Evolutionary conservation across 2,113 vertebrate genomes (phyloP).

Genomic region (Rhombomys opimus): DNA sequence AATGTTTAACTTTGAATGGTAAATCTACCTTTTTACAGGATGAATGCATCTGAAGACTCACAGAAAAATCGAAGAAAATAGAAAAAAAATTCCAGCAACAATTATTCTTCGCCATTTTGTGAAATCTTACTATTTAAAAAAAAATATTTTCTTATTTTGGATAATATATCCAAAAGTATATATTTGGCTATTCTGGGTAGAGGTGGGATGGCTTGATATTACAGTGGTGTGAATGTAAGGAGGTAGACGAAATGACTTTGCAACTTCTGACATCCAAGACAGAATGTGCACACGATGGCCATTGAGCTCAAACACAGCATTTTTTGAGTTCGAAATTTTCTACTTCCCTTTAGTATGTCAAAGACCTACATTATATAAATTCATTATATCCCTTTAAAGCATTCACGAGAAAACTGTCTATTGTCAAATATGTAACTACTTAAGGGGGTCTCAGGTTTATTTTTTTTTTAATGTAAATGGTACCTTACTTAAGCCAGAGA

Average conservation of each 20-base stretch:
- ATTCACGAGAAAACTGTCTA: not conserved
- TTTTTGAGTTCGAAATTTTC: slow-evolving; percentile 32
- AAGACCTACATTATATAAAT: slow-evolving; percentile 1
- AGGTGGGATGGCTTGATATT: not conserved
- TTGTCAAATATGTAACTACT: not conserved
- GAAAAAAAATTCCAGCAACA: too few relatives aligned
- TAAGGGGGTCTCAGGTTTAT: not conserved
- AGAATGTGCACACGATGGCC: not conserved
- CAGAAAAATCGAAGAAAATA: too few relatives aligned
- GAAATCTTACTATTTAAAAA: too few relatives aligned
- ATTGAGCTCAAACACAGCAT: not conserved
- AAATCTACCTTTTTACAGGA: too few relatives aligned
- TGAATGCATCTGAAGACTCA: too few relatives aligned
- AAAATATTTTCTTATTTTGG: slow-evolving; percentile 37
- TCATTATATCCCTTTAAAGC: not conserved
- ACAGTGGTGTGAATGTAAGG: not conserved
- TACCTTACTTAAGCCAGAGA: not conserved
- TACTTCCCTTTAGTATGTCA: slow-evolving; percentile 6
- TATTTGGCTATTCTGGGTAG: not conserved
- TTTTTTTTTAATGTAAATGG: not conserved
- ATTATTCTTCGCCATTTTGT: too few relatives aligned
- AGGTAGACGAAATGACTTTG: slow-evolving; percentile 20
- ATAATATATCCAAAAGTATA: not conserved
- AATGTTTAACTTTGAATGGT: too few relatives aligned
- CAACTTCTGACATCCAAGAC: not conserved